Conservation (phyloP, 2,888 invertebrate genomes). For the Pandemis cinnamomeana region DNA sequence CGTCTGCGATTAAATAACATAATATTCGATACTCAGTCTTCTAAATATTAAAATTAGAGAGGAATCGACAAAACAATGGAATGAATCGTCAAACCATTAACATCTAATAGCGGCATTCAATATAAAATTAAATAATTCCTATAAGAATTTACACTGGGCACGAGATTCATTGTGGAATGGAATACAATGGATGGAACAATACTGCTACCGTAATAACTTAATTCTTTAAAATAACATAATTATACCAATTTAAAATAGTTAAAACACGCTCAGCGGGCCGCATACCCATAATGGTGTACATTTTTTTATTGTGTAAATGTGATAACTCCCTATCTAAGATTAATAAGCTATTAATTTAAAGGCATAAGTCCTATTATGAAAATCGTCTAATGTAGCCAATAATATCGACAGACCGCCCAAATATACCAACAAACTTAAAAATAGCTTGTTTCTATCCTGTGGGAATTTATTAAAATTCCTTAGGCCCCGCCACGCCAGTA, state of each 20-base stretch:
- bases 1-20: slow-evolving; percentile 37
- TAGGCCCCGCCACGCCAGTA: too few relatives aligned
- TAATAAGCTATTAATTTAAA: slow-evolving; percentile 12
- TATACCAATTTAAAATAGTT: slow-evolving; percentile 26
- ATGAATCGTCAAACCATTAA: slow-evolving; percentile 42
- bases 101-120: slow-evolving; percentile 36
- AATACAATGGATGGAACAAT: slow-evolving; percentile 33
- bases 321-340: slow-evolving; percentile 36
- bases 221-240: slow-evolving; percentile 22
- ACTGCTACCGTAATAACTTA: slow-evolving; percentile 22
- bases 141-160: slow-evolving; percentile 22
- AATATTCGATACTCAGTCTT: slow-evolving; percentile 58
- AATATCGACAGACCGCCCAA: background rate
- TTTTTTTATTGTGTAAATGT: slow-evolving; percentile 35
- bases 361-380: slow-evolving; percentile 11
- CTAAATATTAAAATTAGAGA: slow-evolving; percentile 46
- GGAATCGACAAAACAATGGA: slow-evolving; percentile 42
- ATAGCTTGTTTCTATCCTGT: too few relatives aligned
- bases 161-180: slow-evolving; percentile 27
- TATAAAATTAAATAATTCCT: slow-evolving; percentile 33
- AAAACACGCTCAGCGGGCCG: slow-evolving; percentile 1
- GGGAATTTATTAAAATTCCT: too few relatives aligned
- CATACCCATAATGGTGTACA: slow-evolving; percentile 21
- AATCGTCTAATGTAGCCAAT: slow-evolving; percentile 13
- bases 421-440: background rate